Evolutionary conservation across 2,797 vertebrate species (phyloP).

Genomic region (Enteromius mattozi): DNA sequence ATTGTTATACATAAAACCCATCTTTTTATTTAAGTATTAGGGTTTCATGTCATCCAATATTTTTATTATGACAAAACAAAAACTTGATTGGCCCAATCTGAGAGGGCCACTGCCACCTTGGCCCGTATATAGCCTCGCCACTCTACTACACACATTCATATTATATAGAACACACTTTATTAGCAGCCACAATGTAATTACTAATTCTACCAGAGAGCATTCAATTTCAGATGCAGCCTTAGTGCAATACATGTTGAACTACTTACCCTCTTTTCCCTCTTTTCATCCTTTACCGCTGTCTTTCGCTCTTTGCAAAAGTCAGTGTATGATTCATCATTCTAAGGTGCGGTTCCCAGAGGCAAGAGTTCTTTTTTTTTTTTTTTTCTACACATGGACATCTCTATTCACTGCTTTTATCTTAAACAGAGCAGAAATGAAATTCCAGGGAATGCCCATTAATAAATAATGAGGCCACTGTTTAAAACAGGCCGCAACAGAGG

Average conservation of each 20-base stretch:
- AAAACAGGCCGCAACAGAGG: neutral
- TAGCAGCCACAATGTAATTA: too few species aligned
- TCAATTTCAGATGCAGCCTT: neutral
- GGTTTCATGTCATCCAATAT: too few species aligned
- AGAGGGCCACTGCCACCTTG: too few species aligned
- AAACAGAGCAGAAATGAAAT: slow-evolving; percentile 44
- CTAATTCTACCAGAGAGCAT: neutral
- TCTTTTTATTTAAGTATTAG: too few species aligned
- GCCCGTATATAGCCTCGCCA: too few species aligned
- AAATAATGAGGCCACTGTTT: slow-evolving; percentile 12
- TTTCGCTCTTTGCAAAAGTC: neutral
- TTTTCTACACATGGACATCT: neutral
- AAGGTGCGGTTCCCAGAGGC: slow-evolving; percentile 17
- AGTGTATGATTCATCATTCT: slow-evolving; percentile 17
- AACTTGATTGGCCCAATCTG: too few species aligned
- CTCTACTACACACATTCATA: too few species aligned
- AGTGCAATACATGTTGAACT: neutral
- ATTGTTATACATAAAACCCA: too few species aligned
- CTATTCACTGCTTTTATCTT: slow-evolving; percentile 27
- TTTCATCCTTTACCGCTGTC: neutral
- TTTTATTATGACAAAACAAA: too few species aligned
- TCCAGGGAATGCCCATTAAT: slow-evolving; percentile 23
- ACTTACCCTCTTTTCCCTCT: neutral
- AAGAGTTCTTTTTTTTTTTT: neutral
- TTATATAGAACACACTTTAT: too few species aligned